Evolutionary conservation across 2,888 invertebrate species (phyloP).

Genomic region (Volucella bombylans): DNA sequence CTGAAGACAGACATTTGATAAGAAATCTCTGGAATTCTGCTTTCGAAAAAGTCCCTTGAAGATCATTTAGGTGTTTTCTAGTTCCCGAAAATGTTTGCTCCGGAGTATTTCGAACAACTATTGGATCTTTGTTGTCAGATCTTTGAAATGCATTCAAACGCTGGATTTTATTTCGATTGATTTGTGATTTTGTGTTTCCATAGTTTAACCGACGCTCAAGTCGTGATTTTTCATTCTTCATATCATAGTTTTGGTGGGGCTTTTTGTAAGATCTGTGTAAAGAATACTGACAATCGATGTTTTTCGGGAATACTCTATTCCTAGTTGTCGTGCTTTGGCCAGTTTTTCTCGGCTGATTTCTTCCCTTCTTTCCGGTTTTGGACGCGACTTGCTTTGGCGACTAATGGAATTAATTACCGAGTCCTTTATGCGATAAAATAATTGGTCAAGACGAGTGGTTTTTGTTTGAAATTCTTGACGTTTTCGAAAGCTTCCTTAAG

Average conservation of each 20-base stretch:
- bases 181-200: slow-evolving; percentile 41
- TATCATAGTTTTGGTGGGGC: neutral
- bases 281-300: neutral
- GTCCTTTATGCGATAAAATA: slow-evolving; percentile 40
- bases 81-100: neutral
- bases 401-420: neutral
- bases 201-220: slow-evolving; percentile 54
- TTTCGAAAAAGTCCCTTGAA: neutral
- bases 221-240: neutral
- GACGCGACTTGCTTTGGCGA: neutral
- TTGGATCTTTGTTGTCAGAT: neutral
- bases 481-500: slow-evolving; percentile 47
- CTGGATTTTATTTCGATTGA: slow-evolving; percentile 31
- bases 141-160: neutral
- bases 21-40: slow-evolving; percentile 39
- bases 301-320: slow-evolving; percentile 50
- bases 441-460: slow-evolving; percentile 53
- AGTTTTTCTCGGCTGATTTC: slow-evolving; percentile 40
- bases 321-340: slow-evolving; percentile 42
- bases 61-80: neutral
- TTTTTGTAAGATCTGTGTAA: neutral
- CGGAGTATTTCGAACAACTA: too few relatives aligned
- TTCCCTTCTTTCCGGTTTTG: slow-evolving; percentile 13
- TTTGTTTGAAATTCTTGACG: slow-evolving; percentile 52
- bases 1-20: slow-evolving; percentile 16